phyloP scores from a whole-genome alignment of 1,140 invertebrate species.

The Platorchestia sp. region DNA sequence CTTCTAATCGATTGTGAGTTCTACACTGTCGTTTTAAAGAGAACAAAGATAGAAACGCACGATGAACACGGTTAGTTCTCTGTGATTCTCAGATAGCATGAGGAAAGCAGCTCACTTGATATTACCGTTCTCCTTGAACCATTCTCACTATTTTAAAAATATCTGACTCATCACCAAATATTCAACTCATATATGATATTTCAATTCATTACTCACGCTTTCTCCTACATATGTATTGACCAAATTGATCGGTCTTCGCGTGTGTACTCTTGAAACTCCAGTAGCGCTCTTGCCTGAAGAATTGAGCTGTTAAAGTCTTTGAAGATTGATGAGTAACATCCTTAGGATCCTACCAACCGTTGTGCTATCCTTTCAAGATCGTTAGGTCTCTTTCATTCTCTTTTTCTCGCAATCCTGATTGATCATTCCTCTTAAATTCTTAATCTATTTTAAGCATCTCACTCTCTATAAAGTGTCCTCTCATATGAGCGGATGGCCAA shows the following conservation, averaged over 20 bases:
- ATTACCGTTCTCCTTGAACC: background rate
- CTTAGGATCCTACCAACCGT: background rate
- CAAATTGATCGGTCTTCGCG: background rate
- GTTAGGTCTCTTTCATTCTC: background rate
- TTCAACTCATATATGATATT: background rate
- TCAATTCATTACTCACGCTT: background rate
- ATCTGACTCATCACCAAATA: background rate
- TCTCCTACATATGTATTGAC: background rate
- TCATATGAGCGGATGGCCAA: background rate
- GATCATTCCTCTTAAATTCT: too few species aligned
- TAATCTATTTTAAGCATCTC: background rate
- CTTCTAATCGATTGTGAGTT: too few species aligned
- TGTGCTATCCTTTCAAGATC: too few species aligned
- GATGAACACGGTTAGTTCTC: too few species aligned
- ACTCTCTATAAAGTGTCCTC: background rate
- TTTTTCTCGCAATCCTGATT: background rate
- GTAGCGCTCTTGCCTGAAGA: background rate
- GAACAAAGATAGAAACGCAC: too few species aligned
- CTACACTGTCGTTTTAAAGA: too few species aligned
- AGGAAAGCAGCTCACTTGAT: too few species aligned
- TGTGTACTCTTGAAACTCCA: background rate
- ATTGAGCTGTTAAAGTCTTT: background rate
- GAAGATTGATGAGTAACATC: background rate
- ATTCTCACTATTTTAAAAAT: background rate
- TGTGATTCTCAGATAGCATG: too few species aligned